Percentiles rank a stretch among this genome's conserved stretches.
Evolutionary conservation across 2,888 invertebrate species (phyloP).

Genomic region (Punctoribates punctum): DNA sequence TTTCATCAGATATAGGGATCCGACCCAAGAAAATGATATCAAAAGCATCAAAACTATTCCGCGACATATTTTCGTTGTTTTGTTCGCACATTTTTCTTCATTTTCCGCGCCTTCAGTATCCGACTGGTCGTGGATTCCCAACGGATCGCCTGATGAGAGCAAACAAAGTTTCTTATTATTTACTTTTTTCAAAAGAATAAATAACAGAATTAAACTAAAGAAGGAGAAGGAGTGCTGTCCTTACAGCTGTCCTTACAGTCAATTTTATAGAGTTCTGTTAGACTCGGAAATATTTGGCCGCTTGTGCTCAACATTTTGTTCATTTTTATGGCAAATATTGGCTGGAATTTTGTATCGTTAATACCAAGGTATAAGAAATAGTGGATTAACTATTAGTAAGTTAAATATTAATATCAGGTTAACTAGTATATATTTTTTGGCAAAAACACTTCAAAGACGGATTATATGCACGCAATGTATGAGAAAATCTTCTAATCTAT

Average conservation of each 20-base stretch:
- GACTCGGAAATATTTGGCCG: neutral
- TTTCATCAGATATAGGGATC: slow-evolving; percentile 85
- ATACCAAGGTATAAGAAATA: too few relatives aligned
- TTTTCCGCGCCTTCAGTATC: slow-evolving; percentile 41
- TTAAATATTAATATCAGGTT: too few relatives aligned
- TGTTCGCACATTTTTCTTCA: slow-evolving; percentile 45
- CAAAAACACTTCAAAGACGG: too few relatives aligned
- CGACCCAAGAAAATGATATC: slow-evolving; percentile 86
- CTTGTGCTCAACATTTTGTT: slow-evolving; percentile 11
- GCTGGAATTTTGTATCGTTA: neutral
- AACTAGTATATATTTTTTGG: too few relatives aligned
- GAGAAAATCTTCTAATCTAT: too few relatives aligned
- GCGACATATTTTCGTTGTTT: slow-evolving; percentile 63
- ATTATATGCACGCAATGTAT: too few relatives aligned
- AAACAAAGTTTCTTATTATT: too few relatives aligned
- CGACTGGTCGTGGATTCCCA: slow-evolving; percentile 41
- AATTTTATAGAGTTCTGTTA: neutral
- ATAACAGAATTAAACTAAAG: neutral
- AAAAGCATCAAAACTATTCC: slow-evolving; percentile 80
- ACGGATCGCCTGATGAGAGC: slow-evolving; percentile 38
- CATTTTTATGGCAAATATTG: neutral
- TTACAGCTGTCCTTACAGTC: neutral
- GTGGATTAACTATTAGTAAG: too few relatives aligned
- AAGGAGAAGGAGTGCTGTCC: too few relatives aligned
- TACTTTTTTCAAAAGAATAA: too few relatives aligned